Conservation (phyloP, 2,888 invertebrate genomes). For the Clostera curtula region DNA sequence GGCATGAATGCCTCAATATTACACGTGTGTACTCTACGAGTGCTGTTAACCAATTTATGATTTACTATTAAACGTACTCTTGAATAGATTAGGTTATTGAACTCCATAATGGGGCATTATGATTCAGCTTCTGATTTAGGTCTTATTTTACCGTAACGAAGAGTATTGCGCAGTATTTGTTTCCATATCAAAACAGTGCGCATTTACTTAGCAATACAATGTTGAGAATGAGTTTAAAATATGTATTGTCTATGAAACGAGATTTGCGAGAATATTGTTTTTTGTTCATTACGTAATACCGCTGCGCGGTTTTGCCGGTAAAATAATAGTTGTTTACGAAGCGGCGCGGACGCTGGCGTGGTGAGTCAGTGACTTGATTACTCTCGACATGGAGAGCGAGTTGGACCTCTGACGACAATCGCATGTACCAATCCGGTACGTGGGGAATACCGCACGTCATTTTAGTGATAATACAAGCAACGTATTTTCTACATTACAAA, state of each 20-base stretch:
- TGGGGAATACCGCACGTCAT: conserved; percentile 56
- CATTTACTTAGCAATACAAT: too few relatives aligned
- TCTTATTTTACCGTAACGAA: too few relatives aligned
- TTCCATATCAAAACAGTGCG: too few relatives aligned
- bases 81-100: too few relatives aligned
- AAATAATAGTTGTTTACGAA: conserved; percentile 37
- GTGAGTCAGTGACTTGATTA: conserved; percentile 48
- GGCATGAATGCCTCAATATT: conserved; percentile 15
- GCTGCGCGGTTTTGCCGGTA: conserved; percentile 25
- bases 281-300: conserved; percentile 25
- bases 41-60: conserved; percentile 5
- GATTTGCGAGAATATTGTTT: conserved; percentile 12
- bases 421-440: conserved; percentile 9
- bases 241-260: background rate
- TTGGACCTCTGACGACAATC: conserved; percentile 22
- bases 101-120: too few relatives aligned
- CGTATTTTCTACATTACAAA: conserved; percentile 9
- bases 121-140: too few relatives aligned
- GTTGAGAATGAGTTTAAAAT: too few relatives aligned
- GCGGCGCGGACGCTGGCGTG: conserved; percentile 18
- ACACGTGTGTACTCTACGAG: conserved; percentile 1
- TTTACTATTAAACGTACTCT: conserved; percentile 2
- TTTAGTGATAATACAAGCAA: conserved; percentile 24
- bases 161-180: too few relatives aligned
- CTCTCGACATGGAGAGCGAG: conserved; percentile 34